Conservation (phyloP, 1,140 invertebrate genomes). For the Gonioctena quinquepunctata region DNA sequence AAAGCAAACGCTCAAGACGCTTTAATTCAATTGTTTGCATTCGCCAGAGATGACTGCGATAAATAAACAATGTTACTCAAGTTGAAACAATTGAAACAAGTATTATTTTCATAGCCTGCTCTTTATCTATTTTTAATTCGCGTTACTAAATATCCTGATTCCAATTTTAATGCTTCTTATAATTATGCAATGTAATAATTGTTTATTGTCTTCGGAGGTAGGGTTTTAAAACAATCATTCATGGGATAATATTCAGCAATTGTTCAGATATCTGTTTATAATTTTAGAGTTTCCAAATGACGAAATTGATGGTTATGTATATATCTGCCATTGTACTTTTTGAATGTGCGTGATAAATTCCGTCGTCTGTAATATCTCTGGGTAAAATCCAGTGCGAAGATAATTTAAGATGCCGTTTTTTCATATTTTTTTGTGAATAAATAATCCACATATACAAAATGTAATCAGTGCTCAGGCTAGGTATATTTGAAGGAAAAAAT, state of each 20-base stretch:
- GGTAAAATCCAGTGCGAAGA: no score
- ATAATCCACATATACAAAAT: no score
- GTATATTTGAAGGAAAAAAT: no score
- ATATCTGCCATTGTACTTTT: not conserved
- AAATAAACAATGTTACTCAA: not conserved
- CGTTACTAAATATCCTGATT: conserved; percentile 35
- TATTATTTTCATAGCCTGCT: not conserved
- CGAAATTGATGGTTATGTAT: not conserved
- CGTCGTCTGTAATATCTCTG: no score
- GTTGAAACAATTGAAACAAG: not conserved
- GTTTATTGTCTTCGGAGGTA: not conserved
- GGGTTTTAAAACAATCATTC: not conserved
- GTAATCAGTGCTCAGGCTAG: no score
- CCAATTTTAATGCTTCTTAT: not conserved
- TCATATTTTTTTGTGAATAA: no score
- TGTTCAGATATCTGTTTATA: not conserved
- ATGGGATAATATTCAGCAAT: not conserved
- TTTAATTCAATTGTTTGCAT: conserved; percentile 2
- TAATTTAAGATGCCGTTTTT: no score
- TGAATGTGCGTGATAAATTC: no score
- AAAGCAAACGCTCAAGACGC: not conserved
- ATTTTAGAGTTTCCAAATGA: not conserved
- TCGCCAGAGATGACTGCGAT: not conserved
- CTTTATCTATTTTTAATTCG: conserved; percentile 37
- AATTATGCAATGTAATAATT: conserved; percentile 1